Evolutionary conservation across 1,140 invertebrate genomes (phyloP).

Genomic region (Berghia stephanieae): DNA sequence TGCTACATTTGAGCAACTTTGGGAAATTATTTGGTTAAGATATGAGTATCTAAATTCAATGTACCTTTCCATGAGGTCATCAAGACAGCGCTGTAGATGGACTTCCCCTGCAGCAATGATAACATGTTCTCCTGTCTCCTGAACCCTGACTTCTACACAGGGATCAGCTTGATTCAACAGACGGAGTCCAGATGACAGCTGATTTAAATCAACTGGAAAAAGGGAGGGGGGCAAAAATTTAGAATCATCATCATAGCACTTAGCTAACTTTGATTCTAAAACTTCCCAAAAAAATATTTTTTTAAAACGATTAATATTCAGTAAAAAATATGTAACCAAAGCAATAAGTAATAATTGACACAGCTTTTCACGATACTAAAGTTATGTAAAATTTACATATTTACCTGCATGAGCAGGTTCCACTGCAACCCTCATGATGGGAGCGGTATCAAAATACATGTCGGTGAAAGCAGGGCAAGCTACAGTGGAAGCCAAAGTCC

Average conservation of each 20-base stretch:
- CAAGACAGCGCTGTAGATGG: slow-evolving; percentile 93
- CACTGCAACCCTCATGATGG: slow-evolving; percentile 94
- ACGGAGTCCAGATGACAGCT: slow-evolving; percentile 82
- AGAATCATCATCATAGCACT: not conserved
- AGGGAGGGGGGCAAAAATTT: not conserved
- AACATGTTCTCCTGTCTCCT: slow-evolving; percentile 95
- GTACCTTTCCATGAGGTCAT: slow-evolving; percentile 78
- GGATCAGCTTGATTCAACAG: slow-evolving; percentile 91
- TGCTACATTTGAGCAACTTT: not conserved
- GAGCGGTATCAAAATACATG: slow-evolving; percentile 80
- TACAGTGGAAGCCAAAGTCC: slow-evolving; percentile 85
- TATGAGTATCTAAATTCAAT: not conserved
- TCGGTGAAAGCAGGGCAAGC: slow-evolving; percentile 88
- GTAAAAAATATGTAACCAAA: not conserved
- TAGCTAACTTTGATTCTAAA: not conserved
- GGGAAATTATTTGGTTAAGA: not conserved
- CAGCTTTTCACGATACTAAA: not conserved
- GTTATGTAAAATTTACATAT: slow-evolving; percentile 8
- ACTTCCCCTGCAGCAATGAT: slow-evolving; percentile 97
- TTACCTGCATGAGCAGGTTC: slow-evolving; percentile 82
- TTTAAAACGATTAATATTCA: too few relatives aligned
- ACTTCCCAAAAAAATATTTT: too few relatives aligned
- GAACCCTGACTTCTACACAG: slow-evolving; percentile 87
- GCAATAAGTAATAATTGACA: too few relatives aligned
- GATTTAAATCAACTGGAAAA: slow-evolving; percentile 70